A percentile compares a stretch with the other conserved stretches of the same genome.
Evolutionary conservation across 2,888 invertebrate species (phyloP).

Genomic region (Caenorhabditis becei): DNA sequence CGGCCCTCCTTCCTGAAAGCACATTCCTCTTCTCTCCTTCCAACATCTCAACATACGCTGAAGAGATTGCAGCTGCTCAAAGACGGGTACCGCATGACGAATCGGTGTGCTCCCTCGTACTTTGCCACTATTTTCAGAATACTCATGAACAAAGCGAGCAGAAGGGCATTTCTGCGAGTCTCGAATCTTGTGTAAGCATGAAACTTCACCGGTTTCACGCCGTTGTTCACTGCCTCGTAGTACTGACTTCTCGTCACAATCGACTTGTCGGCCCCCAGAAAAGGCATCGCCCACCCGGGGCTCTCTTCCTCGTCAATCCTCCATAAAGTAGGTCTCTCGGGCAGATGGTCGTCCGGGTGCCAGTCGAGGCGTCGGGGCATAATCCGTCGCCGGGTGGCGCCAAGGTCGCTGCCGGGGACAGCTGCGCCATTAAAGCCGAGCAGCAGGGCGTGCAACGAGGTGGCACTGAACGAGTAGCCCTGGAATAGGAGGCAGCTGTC

Average conservation of each 20-base stretch:
- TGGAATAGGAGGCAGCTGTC: conserved; percentile 1
- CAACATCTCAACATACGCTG: conserved; percentile 70
- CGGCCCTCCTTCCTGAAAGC: conserved; percentile 84
- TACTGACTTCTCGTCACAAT: conserved; percentile 87
- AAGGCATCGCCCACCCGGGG: conserved; percentile 87
- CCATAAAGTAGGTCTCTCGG: conserved; percentile 66
- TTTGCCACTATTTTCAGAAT: conserved; percentile 85
- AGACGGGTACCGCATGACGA: conserved; percentile 87
- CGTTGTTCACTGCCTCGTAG: conserved; percentile 86
- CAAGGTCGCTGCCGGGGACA: conserved; percentile 25
- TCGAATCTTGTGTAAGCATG: conserved; percentile 86
- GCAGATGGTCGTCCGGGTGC: conserved; percentile 42
- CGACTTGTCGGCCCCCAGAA: conserved; percentile 84
- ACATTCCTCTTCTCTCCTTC: not conserved
- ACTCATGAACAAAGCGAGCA: conserved; percentile 82
- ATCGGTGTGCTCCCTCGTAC: conserved; percentile 85
- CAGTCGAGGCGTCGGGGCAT: conserved; percentile 71
- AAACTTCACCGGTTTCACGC: conserved; percentile 86
- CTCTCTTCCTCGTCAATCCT: conserved; percentile 73
- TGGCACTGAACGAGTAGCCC: conserved; percentile 27
- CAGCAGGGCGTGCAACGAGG: conserved; percentile 20
- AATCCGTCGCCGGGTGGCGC: conserved; percentile 51
- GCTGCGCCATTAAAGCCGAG: conserved; percentile 36
- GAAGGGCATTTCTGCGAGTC: conserved; percentile 85
- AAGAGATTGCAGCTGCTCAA: conserved; percentile 88